A percentile compares a stretch with the other conserved stretches of the same genome.
Evolutionary conservation across 2,888 invertebrate genomes (phyloP).

Genomic region (Rhopalosiphum nymphaeae): DNA sequence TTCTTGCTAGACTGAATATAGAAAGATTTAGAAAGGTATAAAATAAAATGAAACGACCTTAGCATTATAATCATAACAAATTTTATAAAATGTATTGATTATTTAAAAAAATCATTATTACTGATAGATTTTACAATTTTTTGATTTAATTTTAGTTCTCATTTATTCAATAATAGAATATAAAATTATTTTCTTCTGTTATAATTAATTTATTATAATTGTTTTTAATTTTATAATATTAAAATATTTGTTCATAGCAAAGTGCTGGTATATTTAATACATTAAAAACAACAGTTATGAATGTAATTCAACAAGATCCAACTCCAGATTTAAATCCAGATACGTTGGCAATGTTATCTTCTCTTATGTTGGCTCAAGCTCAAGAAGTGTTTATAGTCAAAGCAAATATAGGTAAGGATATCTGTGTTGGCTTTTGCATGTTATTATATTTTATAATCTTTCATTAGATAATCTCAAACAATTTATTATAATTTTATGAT

Average conservation of each 20-base stretch:
- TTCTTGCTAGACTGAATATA: too few species aligned
- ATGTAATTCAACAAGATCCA: slow-evolving; percentile 91
- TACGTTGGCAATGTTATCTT: slow-evolving; percentile 85
- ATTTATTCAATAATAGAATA: neutral
- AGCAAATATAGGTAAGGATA: slow-evolving; percentile 81
- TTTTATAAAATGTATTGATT: neutral
- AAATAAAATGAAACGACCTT: neutral
- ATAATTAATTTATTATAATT: neutral
- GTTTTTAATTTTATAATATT: neutral
- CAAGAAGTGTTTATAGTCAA: slow-evolving; percentile 98
- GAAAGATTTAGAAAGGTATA: too few species aligned
- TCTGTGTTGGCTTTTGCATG: neutral
- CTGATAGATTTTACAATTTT: neutral
- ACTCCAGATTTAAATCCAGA: slow-evolving; percentile 96
- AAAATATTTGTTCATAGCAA: slow-evolving; percentile 74
- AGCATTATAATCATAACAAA: neutral
- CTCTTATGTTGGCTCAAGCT: slow-evolving; percentile 96
- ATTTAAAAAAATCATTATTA: neutral
- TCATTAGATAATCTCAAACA: neutral
- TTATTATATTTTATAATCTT: neutral
- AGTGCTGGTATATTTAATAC: slow-evolving; percentile 90
- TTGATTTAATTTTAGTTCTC: neutral
- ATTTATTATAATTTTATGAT: neutral
- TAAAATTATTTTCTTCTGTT: neutral
- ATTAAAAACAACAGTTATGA: slow-evolving; percentile 84